Evolutionary conservation across 2,888 invertebrate species (phyloP).

Genomic region (Erebia epiphron): DNA sequence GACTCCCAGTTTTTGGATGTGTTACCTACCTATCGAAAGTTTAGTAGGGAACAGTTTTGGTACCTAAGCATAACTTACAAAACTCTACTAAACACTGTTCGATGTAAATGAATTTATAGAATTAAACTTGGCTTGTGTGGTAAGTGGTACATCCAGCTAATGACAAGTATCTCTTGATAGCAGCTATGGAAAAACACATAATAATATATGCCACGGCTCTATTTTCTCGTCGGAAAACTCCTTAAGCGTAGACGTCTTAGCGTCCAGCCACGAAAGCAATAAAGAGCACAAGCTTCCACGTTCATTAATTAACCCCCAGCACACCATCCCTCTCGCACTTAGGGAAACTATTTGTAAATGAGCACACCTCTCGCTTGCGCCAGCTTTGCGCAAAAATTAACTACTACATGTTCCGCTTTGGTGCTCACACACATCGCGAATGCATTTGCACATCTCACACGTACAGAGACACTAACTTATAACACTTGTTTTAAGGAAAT

Average conservation of each 20-base stretch:
- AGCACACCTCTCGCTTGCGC: conserved; percentile 73
- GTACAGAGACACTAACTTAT: conserved; percentile 54
- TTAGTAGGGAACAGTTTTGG: too few species aligned
- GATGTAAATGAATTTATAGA: not conserved
- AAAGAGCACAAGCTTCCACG: conserved; percentile 83
- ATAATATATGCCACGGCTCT: conserved; percentile 54
- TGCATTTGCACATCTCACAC: conserved; percentile 73
- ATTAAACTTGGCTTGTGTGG: not conserved
- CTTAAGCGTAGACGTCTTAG: conserved; percentile 78
- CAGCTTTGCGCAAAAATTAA: conserved; percentile 84
- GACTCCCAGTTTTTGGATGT: too few species aligned
- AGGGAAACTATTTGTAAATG: conserved; percentile 78
- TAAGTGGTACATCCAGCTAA: not conserved
- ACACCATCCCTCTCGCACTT: conserved; percentile 67
- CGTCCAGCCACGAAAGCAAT: conserved; percentile 82
- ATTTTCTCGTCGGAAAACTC: conserved; percentile 78
- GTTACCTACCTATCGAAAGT: too few species aligned
- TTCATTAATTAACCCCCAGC: conserved; percentile 83
- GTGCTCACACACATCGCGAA: conserved; percentile 67
- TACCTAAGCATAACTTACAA: too few species aligned
- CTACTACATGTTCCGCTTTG: conserved; percentile 76
- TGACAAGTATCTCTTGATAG: conserved; percentile 30
- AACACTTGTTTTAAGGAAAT: conserved; percentile 53
- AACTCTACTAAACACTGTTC: too few species aligned
- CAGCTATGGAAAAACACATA: conserved; percentile 57